Base-by-base conservation (phyloP, 2,888 invertebrate species). In the Ctenicera cuprea region DNA sequence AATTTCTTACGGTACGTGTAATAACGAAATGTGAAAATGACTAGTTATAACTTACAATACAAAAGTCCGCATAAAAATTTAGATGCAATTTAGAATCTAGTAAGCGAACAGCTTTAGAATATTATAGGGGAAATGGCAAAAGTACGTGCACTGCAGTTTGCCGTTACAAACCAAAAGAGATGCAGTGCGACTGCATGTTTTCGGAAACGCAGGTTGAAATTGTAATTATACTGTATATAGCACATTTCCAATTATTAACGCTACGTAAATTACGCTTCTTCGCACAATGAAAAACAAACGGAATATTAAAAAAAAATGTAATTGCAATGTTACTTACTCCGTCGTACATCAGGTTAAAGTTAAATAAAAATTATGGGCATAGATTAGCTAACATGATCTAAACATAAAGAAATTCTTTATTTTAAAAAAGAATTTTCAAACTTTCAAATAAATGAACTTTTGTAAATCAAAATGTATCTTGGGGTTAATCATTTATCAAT, bases 51-150 rank as follows among this genome's bases (percentile, higher is more conserved):
- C 67, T 43, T 67, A 67, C 59, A 67, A 48, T 59, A 48, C 67
- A 67, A 67, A 59, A 61, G 61, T 54, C 48, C 62, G 43, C 62
- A 52, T 69, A 74, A 76, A 76, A 76, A 71, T 71, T 74, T 71
- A 76, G 74, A 71, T 76, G 76, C 76, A 76, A 74, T 74, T 71
- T 72, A 65, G 62, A 71, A 66, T 69, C 74, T 72, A 69, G 76
- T 69, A 76, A 74, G 71, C 71, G 74, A 75, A 73, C 68, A 43
- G 63, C 64, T 65, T 61, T 33, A 64, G 71, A 74, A 74, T 74
- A 64, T 71, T 67, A 74, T 71, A 69, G 65, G 66, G 71, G 74
- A 74, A 74, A 72, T 74, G 74, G 71, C 69, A 48, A 57, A 54
- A 73, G n/a, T 73, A 76, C 76, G 73, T 76, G 76, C 71, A 50